These are phyloP conservation scores for Apamea sordens DNA, from an alignment of 2,888 invertebrate genomes.

Conservation along the genomic window DNA sequence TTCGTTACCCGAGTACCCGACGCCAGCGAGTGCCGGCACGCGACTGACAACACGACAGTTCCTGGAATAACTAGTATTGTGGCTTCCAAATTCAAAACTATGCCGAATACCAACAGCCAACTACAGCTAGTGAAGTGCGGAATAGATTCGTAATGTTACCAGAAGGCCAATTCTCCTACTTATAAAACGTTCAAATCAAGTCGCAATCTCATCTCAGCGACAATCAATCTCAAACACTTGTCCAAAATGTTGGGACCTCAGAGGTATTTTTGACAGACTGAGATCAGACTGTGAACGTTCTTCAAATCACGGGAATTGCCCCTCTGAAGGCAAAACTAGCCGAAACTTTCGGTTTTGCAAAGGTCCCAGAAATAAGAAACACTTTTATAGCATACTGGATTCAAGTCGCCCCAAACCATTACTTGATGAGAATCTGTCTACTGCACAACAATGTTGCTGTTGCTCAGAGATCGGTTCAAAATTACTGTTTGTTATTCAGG, in stretches of 20 bases:
- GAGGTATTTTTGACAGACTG: no score
- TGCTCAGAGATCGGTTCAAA: not conserved
- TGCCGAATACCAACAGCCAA: conserved; percentile 26
- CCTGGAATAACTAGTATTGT: conserved; percentile 48
- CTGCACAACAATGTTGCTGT: not conserved
- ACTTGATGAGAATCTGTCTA: not conserved
- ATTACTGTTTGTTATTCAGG: not conserved
- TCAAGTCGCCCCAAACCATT: conserved; percentile 1
- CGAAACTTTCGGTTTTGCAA: not conserved
- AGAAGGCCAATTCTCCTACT: no score
- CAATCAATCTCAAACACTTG: no score
- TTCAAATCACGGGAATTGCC: no score
- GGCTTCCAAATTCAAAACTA: conserved; percentile 48
- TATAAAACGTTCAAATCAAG: no score
- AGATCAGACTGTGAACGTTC: no score
- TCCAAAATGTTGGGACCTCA: no score
- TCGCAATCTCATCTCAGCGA: no score
- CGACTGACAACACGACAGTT: conserved; percentile 54
- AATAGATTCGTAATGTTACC: not conserved
- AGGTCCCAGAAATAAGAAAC: not conserved
- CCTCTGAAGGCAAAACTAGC: not conserved
- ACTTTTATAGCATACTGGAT: not conserved
- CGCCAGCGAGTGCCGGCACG: conserved; percentile 42
- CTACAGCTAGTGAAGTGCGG: conserved; percentile 4
- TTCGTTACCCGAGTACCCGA: conserved; percentile 57